A percentile compares a stretch with the other conserved stretches of the same genome.
Evolutionary conservation across 37 sponge, comb jelly and placozoan species (phyloP).

Genomic region (Chondrosia reniformis): DNA sequence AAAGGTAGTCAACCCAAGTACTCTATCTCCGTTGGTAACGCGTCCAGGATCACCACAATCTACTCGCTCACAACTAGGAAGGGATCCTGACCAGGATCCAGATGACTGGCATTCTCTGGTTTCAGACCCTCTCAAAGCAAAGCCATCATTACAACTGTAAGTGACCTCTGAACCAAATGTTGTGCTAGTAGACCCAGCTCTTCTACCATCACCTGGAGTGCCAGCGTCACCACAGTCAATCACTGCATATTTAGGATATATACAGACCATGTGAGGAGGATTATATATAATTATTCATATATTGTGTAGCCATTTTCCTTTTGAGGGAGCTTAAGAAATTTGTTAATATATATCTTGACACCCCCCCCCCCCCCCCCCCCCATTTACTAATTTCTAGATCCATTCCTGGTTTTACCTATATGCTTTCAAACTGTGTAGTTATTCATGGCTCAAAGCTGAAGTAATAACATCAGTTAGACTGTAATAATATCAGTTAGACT

Average conservation of each 20-base stretch:
- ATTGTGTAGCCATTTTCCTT: too few relatives aligned
- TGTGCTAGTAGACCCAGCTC: neutral
- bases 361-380: neutral
- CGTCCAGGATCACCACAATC: constrained; percentile 16
- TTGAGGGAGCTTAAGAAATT: too few relatives aligned
- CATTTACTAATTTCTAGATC: neutral
- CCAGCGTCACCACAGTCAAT: constrained; percentile 55
- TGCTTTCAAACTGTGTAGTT: too few relatives aligned
- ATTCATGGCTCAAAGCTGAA: too few relatives aligned
- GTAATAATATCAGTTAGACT: too few relatives aligned
- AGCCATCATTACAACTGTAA: constrained; percentile 38
- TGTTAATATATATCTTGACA: too few relatives aligned
- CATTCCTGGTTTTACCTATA: neutral
- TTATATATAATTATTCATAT: too few relatives aligned
- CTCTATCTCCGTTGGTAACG: neutral
- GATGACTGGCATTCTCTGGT: neutral
- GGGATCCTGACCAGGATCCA: constrained; percentile 11
- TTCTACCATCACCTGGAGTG: constrained; percentile 25
- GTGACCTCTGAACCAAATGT: constrained; percentile 15
- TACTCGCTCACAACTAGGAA: constrained; percentile 1
- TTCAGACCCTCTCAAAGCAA: neutral
- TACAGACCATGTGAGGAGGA: neutral
- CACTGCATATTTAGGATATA: neutral
- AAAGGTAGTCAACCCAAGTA: neutral
- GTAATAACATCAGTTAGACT: too few relatives aligned